Conservation (phyloP, 2,888 invertebrate genomes). For the Mesorhabditis spiculigera region DNA sequence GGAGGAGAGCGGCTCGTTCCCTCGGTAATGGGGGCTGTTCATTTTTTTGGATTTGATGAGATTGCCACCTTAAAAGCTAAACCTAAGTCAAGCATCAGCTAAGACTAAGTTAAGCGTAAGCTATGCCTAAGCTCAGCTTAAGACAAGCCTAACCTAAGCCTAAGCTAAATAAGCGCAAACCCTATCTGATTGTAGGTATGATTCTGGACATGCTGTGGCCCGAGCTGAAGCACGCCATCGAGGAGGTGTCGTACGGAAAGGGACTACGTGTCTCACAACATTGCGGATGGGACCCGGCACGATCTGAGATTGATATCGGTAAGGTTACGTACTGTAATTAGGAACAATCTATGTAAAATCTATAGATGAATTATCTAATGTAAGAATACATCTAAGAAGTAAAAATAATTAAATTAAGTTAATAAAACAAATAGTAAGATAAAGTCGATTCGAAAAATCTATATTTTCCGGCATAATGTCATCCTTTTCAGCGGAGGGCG, state of each 20-base stretch:
- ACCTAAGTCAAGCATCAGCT: too few relatives aligned
- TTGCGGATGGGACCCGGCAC: constrained; percentile 53
- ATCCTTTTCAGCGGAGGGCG: constrained; percentile 28
- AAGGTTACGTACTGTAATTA: constrained; percentile 10
- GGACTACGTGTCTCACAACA: constrained; percentile 47
- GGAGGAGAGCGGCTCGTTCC: constrained; percentile 51
- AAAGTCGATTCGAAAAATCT: too few relatives aligned
- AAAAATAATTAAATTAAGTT: too few relatives aligned
- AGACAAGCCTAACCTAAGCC: too few relatives aligned
- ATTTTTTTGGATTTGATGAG: constrained; percentile 51
- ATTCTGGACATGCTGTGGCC: constrained; percentile 57
- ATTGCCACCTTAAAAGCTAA: too few relatives aligned
- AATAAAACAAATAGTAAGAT: too few relatives aligned
- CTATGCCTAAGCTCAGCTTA: too few relatives aligned
- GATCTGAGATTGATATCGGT: constrained; percentile 47
- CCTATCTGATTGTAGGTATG: constrained; percentile 36
- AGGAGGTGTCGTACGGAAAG: constrained; percentile 49
- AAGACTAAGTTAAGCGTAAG: too few relatives aligned
- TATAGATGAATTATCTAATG: not conserved
- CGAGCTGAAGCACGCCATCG: constrained; percentile 49
- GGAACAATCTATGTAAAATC: not conserved
- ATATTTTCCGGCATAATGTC: too few relatives aligned
- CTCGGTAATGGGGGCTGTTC: constrained; percentile 44
- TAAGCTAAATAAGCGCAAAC: not conserved
- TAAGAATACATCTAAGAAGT: not conserved